These are phyloP conservation scores for Leucozona laternaria DNA, from an alignment of 2,888 invertebrate genomes.

Conservation along the genomic window DNA sequence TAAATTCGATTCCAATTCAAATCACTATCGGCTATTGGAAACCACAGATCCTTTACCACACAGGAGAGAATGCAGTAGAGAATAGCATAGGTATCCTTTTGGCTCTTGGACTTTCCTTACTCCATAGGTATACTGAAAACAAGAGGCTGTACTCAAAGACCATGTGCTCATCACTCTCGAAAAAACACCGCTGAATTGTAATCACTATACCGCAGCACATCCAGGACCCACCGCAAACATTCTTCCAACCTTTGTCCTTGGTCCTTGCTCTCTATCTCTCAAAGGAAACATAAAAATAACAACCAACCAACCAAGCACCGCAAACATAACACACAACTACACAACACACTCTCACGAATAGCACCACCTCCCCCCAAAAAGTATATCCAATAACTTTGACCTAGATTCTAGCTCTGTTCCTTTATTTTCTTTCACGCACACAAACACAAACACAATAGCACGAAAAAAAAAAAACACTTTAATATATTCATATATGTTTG, in stretches of 20 bases:
- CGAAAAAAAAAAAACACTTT: not conserved
- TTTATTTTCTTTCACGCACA: constrained; percentile 22
- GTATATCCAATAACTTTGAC: constrained; percentile 74
- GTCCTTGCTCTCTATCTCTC: constrained; percentile 43
- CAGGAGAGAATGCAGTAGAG: not conserved
- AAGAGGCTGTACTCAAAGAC: constrained; percentile 32
- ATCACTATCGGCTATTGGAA: constrained; percentile 53
- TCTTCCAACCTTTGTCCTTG: constrained; percentile 26
- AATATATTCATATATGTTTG: not conserved
- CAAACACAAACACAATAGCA: constrained; percentile 17
- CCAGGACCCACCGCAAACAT: constrained; percentile 18
- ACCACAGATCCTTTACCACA: not conserved
- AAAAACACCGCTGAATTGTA: constrained; percentile 56
- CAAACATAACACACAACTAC: constrained; percentile 35
- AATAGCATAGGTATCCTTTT: not conserved
- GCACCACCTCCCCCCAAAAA: constrained; percentile 27
- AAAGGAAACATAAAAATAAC: constrained; percentile 69
- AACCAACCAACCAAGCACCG: constrained; percentile 49
- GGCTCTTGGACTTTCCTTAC: not conserved
- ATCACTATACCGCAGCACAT: constrained; percentile 53
- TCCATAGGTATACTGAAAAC: not conserved
- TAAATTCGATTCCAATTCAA: constrained; percentile 58
- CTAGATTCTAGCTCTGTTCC: constrained; percentile 44
- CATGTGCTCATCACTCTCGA: constrained; percentile 61
- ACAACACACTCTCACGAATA: not conserved